Base-by-base conservation (phyloP, 2,888 invertebrate species). In the Harpalus rubripes region DNA sequence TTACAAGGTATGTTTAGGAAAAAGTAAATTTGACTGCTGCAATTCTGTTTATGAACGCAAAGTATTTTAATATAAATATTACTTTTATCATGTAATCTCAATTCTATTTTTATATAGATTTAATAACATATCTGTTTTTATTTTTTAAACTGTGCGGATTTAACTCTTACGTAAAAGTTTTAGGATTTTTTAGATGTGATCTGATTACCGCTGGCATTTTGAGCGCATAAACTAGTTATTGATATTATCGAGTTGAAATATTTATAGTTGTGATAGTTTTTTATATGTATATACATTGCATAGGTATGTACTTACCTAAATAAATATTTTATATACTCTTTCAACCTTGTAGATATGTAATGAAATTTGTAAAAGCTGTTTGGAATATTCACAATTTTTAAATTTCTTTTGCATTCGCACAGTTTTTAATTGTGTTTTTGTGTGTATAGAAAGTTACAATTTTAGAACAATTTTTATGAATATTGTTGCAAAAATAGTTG, bases 1-100 rank as follows among this genome's bases (percentile, higher is more conserved):
- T 87, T 92, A 56, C 92, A 91, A 88, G 90, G 90, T 76, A 91
- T 92, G 82, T 92, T 92, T 89, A 91, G 91, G 87, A 92, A 92
- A 87, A 92, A 92, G 87, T 91, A 89, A 88, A 78, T 22, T 78
- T 52, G 74, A 74, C 26, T 74, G 74, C 56, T 78, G 78, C 32
- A 78, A 78, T 56, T 74, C 26, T 74, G 56, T 74, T 74, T 56
- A 18, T 18, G 44, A 74, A 74, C 18, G 74, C 44, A 74, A 74
- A 74, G 74, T 74, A 74, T 74, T 74, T 74, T 74, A 74, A 74
- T 74, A 74, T 74, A 74, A 72, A 72, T 72, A 72, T 72, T 72
- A 72, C n/a, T 78, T 78, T 78, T 78, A 78, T 78, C 56, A 56
- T n/a, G 78, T 78, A 78, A 78, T 78, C 78, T 78, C 78, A 58